Evolutionary conservation across 2,113 vertebrate species (phyloP).

Genomic region (Amblyopsis rosae): DNA sequence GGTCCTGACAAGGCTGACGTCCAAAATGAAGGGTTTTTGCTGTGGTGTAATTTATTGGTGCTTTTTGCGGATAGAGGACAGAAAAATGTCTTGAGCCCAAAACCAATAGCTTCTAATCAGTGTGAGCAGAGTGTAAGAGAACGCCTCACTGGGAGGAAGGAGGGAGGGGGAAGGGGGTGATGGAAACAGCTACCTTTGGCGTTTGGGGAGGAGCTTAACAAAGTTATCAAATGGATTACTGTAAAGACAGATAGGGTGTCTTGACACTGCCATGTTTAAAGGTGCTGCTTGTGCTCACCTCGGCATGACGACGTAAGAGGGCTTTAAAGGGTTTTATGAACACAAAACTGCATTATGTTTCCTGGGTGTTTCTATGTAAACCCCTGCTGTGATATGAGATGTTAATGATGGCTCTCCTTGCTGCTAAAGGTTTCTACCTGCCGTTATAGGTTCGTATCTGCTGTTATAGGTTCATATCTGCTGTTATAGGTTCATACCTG

Average conservation of each 20-base stretch:
- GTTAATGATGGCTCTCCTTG: not conserved
- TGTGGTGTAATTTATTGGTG: conserved; percentile 43
- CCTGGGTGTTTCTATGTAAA: not conserved
- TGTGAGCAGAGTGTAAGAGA: conserved; percentile 28
- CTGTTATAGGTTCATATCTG: too few relatives aligned
- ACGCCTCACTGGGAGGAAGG: not conserved
- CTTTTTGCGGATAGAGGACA: conserved; percentile 37
- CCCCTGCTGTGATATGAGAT: not conserved
- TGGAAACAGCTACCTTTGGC: conserved; percentile 6
- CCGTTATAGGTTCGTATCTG: too few relatives aligned
- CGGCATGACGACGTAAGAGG: not conserved
- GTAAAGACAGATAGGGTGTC: not conserved
- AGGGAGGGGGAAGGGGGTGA: not conserved
- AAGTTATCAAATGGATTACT: not conserved
- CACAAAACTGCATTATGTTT: not conserved
- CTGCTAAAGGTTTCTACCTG: too few relatives aligned
- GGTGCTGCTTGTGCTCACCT: not conserved
- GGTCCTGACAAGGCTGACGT: conserved; percentile 45
- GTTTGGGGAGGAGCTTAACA: not conserved
- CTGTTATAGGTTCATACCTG: too few relatives aligned
- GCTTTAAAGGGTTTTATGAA: not conserved
- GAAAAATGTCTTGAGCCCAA: conserved; percentile 34
- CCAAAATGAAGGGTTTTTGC: conserved; percentile 52
- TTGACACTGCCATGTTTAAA: not conserved
- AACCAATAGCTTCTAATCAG: conserved; percentile 56